Base-by-base conservation (phyloP, 2,113 vertebrate genomes). In the Leptosomus discolor region DNA sequence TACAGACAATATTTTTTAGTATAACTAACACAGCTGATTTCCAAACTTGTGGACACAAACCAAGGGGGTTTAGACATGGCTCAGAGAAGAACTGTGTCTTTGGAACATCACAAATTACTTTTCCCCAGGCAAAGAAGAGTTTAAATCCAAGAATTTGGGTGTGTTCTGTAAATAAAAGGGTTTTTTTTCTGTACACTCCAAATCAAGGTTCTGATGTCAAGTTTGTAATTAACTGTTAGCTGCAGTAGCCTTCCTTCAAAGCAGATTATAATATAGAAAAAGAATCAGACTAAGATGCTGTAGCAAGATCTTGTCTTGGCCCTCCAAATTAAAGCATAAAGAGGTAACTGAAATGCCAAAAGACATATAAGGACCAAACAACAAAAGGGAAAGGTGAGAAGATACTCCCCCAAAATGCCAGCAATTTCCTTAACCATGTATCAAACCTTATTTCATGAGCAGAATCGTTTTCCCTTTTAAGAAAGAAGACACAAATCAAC, bases 391-490 rank as follows among this genome's bases (percentile, higher is more conserved):
- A 71, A 64, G 4, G 8, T n/a, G 36, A 79, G 32, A 78, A 68
- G 9, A 76, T 10, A 41, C 8, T 37, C 64, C 15, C 61, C 9
- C 53, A 53, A 17, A 91, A 82, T 11, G 9, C 14, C 53, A 18
- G 0, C 11, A 17, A 63, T 67, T 64, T 50, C 8, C 39, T 79
- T 36, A 58, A 30, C 14, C 63, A 60, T 5, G 56, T 39, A 43
- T 22, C 12, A 83, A 77, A 43, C 11, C 8, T 37, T 58, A 15
- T 13, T 83, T 63, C 34, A 69, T 0, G 0, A 73, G 30, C 32
- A 61, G 21, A 60, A 65, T 3, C 9, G 8, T 4, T 13, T 36
- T 70, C 27, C 13, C 10, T 78, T 70, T 60, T 9, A 78, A 24
- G 46, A 51, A 90, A 51, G 26, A 68, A 39, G 15, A 41, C 22